Conservation (phyloP, 2,888 invertebrate genomes). For the Colostygia pectinataria region DNA sequence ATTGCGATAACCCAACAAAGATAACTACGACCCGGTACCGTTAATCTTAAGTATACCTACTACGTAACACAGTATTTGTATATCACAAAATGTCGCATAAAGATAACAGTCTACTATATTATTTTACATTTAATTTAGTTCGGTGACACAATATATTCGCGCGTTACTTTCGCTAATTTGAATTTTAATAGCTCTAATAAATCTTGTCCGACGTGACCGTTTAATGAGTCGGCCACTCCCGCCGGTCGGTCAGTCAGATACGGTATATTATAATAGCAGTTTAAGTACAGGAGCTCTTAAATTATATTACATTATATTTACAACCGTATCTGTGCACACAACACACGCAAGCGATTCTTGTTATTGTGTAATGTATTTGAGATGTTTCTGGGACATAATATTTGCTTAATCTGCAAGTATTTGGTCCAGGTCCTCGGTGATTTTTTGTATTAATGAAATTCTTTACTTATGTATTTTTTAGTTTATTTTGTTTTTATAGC, state of each 20-base stretch:
- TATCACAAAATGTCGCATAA: not conserved
- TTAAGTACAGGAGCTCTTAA: not conserved
- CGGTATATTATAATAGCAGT: conserved; percentile 3
- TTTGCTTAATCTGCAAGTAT: too few species aligned
- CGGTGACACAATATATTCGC: conserved; percentile 40
- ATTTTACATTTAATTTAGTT: conserved; percentile 29
- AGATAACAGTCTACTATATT: conserved; percentile 24
- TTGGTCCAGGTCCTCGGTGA: too few species aligned
- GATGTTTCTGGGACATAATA: too few species aligned
- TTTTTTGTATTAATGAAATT: too few species aligned
- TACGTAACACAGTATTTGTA: not conserved
- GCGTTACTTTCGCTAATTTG: conserved; percentile 60
- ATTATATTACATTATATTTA: too few species aligned
- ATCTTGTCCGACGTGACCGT: conserved; percentile 44
- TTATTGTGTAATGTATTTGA: too few species aligned
- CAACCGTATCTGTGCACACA: too few species aligned
- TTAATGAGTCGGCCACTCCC: conserved; percentile 42
- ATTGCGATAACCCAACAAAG: conserved; percentile 25
- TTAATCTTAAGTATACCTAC: conserved; percentile 1
- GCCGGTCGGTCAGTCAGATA: conserved; percentile 23
- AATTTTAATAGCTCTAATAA: conserved; percentile 58
- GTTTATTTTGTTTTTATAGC: too few species aligned
- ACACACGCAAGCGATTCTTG: too few species aligned
- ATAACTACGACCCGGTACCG: conserved; percentile 25
- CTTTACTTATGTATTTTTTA: too few species aligned